Conservation (phyloP, 1,140 invertebrate genomes). For the Drosophila bipectinata region DNA sequence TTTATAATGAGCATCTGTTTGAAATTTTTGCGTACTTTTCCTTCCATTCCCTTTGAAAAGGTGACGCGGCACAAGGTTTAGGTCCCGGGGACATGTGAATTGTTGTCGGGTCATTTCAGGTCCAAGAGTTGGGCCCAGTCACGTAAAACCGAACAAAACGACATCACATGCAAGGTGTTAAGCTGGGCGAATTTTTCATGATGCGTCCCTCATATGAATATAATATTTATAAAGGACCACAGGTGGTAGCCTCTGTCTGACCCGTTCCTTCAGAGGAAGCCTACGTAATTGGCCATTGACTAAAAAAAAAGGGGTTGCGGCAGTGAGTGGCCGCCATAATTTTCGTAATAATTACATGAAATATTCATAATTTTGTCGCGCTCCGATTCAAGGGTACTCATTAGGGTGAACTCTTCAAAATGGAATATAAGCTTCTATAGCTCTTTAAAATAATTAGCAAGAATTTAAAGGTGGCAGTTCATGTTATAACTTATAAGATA, state of each 20-base stretch:
- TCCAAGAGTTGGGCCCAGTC: slow-evolving; percentile 13
- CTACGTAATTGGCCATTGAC: slow-evolving; percentile 55
- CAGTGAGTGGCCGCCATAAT: slow-evolving; percentile 3
- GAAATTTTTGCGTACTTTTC: slow-evolving; percentile 55
- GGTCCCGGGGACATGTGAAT: slow-evolving; percentile 66
- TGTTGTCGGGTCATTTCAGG: slow-evolving; percentile 70
- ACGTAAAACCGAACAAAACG: slow-evolving; percentile 3
- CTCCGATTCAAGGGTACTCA: background rate
- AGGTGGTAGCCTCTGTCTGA: slow-evolving; percentile 26
- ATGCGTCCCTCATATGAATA: slow-evolving; percentile 31
- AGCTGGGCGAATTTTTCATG: slow-evolving; percentile 54
- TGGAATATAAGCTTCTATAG: no score
- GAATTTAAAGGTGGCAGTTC: no score
- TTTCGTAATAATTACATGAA: slow-evolving; percentile 20
- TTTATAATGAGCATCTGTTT: slow-evolving; percentile 76
- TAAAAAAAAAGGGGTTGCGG: slow-evolving; percentile 31
- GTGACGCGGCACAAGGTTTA: slow-evolving; percentile 62
- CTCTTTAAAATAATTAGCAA: no score
- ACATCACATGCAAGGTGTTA: slow-evolving; percentile 58
- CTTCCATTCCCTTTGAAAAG: slow-evolving; percentile 36
- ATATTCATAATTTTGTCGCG: slow-evolving; percentile 14
- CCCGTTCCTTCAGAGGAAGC: background rate
- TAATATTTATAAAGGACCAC: slow-evolving; percentile 47
- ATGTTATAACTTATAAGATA: no score
- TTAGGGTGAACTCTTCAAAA: background rate